Evolutionary conservation across 1,140 invertebrate genomes (phyloP).

Genomic region (Linepithema humile): DNA sequence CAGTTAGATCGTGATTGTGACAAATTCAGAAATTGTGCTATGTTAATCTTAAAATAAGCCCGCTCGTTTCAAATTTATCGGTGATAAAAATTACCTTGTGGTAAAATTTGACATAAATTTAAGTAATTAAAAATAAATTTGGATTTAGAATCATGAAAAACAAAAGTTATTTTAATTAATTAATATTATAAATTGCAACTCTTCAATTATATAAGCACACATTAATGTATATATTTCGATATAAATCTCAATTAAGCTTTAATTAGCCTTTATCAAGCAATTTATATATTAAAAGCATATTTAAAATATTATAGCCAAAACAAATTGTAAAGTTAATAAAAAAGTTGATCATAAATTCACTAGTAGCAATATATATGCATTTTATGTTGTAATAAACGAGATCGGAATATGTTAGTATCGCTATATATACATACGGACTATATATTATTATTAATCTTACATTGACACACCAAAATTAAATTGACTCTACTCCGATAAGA

Average conservation of each 20-base stretch:
- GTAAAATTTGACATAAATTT: constrained; percentile 10
- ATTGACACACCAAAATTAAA: background rate
- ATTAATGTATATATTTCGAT: background rate
- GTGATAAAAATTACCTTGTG: constrained; percentile 1
- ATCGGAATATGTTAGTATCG: constrained; percentile 22
- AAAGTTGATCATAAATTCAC: constrained; percentile 5
- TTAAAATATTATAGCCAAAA: constrained; percentile 8
- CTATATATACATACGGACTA: constrained; percentile 25
- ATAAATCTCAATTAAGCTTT: constrained; percentile 19
- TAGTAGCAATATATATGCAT: background rate
- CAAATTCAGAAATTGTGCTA: constrained; percentile 4
- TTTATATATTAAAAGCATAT: constrained; percentile 13
- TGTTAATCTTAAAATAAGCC: background rate
- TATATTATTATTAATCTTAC: constrained; percentile 46
- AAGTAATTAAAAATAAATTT: background rate
- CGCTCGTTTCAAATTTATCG: background rate
- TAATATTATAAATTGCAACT: constrained; percentile 21
- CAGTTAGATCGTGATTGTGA: background rate
- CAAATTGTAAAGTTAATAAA: constrained; percentile 4
- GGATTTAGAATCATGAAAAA: background rate
- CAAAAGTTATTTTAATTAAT: background rate
- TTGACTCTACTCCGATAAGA: background rate
- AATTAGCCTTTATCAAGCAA: background rate
- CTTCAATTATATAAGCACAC: background rate
- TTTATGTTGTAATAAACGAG: constrained; percentile 9